Base-by-base conservation (phyloP, 2,888 invertebrate species). In the Linnaemya vulpina region DNA sequence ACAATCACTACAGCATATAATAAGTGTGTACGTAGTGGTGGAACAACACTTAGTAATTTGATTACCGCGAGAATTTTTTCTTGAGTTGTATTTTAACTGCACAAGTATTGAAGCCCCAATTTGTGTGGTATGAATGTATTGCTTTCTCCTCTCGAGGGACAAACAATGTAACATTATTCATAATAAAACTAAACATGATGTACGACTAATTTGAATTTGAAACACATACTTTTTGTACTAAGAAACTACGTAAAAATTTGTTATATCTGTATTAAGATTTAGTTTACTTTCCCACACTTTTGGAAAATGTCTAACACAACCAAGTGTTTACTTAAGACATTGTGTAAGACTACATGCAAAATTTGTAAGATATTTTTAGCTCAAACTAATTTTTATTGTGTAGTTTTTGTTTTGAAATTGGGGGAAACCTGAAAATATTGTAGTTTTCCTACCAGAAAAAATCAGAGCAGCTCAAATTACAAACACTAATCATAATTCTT, bases 391-490 rank as follows among this genome's bases (percentile, higher is more conserved):
- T 17, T 15, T 46, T 22, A 43, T 70, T 51, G 13, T 58, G n/a
- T 40, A 78, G 40, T 55, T 55, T 71, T 70, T 68, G 40, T 68
- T 68, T 65, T 68, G 13, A 46, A 79, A 68, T 74, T 67, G 79
- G 83, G 80, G 75, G 82, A 73, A 78, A 75, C 70, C 82, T 75
- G 71, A 68, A 49, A 82, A 82, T 76, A 90, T 88, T 89, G 89
- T 90, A 89, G 88, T 88, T 79, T 86, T 88, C 81, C 38, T 25
- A 60, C 17, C 40, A 30, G 43, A 70, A n/a, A 35, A 63, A 70
- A 75, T 81, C 71, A 71, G 75, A 79, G 53, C 65, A 55, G 62
- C 70, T 85, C 82, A 60, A 3, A 62, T 85, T 85, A 65, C 85
- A 17, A 2, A 30, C 15, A 17, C 10, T 74, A 15, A 40, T 67